These are phyloP conservation scores for Parnassius orleans DNA, from an alignment of 2,888 invertebrate genomes.

Conservation along the genomic window DNA sequence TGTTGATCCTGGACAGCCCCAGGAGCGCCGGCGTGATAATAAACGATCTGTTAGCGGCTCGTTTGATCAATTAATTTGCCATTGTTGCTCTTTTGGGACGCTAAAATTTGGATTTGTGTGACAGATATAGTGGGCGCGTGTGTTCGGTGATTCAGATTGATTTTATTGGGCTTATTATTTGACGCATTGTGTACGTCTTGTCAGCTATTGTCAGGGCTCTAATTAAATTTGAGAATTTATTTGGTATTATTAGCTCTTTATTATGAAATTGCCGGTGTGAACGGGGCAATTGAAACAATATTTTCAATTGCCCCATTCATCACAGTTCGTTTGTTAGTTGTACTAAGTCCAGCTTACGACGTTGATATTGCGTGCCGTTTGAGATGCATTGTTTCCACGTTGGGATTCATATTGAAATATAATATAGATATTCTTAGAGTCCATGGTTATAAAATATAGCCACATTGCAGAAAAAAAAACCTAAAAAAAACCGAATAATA, in stretches of 20 bases:
- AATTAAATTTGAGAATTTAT: constrained; percentile 13
- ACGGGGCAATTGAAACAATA: too few species aligned
- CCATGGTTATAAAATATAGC: too few species aligned
- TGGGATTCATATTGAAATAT: too few species aligned
- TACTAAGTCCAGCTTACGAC: too few species aligned
- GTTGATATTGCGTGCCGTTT: too few species aligned
- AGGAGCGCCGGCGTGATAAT: constrained; percentile 38
- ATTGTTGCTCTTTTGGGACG: constrained; percentile 57
- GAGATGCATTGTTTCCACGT: too few species aligned
- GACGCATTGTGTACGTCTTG: constrained; percentile 9
- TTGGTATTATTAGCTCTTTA: neutral
- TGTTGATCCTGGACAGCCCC: constrained; percentile 37
- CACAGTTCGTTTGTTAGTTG: too few species aligned
- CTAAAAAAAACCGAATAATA: too few species aligned
- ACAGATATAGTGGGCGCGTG: constrained; percentile 14
- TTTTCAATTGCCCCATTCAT: too few species aligned
- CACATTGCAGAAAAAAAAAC: too few species aligned
- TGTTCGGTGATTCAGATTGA: constrained; percentile 31
- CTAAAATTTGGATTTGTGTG: constrained; percentile 9
- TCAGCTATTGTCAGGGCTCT: neutral
- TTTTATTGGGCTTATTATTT: constrained; percentile 36
- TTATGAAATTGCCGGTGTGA: too few species aligned
- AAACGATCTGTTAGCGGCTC: constrained; percentile 45
- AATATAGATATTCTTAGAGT: too few species aligned
- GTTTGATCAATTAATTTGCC: constrained; percentile 63